A percentile compares a stretch with the other conserved stretches of the same genome.
These are phyloP conservation scores for Diacarnus erythraeanus DNA, from an alignment of 37 sponge, comb jelly and placozoan species.

Conservation along the genomic window DNA sequence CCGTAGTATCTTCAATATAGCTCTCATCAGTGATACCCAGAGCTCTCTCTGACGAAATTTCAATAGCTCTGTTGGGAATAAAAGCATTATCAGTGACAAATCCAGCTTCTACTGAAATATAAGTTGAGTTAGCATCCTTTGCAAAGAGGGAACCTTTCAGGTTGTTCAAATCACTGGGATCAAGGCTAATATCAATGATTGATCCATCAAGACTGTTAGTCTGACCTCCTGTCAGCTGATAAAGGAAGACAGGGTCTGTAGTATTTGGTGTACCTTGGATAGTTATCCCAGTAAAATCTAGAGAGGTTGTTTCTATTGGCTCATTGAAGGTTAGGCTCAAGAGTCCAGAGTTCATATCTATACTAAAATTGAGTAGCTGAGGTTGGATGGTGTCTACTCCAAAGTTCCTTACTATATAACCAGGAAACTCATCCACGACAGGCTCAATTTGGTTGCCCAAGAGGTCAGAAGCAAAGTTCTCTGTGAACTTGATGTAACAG, in stretches of 20 bases:
- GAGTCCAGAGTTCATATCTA: slow-evolving; percentile 60
- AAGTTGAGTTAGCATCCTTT: slow-evolving; percentile 72
- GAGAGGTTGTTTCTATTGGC: slow-evolving; percentile 69
- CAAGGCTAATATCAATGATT: slow-evolving; percentile 50
- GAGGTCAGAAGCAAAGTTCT: slow-evolving; percentile 73
- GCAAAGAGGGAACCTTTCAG: slow-evolving; percentile 83
- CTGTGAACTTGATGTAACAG: slow-evolving; percentile 89
- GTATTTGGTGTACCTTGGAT: slow-evolving; percentile 66
- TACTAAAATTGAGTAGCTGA: slow-evolving; percentile 48
- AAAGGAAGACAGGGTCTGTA: slow-evolving; percentile 18
- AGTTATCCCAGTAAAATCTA: slow-evolving; percentile 71
- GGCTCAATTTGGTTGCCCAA: slow-evolving; percentile 60
- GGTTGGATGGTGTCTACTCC: slow-evolving; percentile 62
- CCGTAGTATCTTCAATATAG: slow-evolving; percentile 58
- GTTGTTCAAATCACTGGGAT: slow-evolving; percentile 48
- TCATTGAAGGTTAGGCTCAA: slow-evolving; percentile 86
- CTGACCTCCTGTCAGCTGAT: slow-evolving; percentile 51
- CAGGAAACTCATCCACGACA: slow-evolving; percentile 40
- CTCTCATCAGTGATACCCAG: slow-evolving; percentile 11
- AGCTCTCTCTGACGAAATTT: slow-evolving; percentile 42
- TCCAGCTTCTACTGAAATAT: slow-evolving; percentile 40
- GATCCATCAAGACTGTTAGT: slow-evolving; percentile 51
- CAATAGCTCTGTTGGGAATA: slow-evolving; percentile 64
- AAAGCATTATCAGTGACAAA: slow-evolving; percentile 84
- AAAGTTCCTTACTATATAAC: slow-evolving; percentile 65